Base-by-base conservation (phyloP, 2,888 invertebrate species). In the Zelleria hepariella region DNA sequence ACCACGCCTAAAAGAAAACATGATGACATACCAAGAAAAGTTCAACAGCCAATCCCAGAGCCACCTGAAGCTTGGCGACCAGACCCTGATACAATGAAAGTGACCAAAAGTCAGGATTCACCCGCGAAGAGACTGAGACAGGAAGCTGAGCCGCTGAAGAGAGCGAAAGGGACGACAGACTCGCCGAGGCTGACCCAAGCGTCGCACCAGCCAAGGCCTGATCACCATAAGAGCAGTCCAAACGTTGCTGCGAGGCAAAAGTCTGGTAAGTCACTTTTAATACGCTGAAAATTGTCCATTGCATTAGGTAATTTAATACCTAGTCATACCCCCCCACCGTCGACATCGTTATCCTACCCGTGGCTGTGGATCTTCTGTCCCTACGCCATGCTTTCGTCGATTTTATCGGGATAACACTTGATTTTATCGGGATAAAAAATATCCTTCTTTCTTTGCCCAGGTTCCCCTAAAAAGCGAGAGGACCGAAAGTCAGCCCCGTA, bases 191-290 rank as follows among this genome's bases (percentile, higher is more conserved):
- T 87, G 54, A 82, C 81, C 1, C 87, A 87, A 58, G 82, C 83
- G 0, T 65, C 75, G 0, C 81, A 80, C 56, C 67, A 66, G 21
- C 60, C 67, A 0, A 71, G 82, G 58, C 87, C 86, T 20, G 76
- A 91, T 48, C 92, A 92, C 70, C 89, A 92, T 68, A 91, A 92
- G 66, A 92, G 92, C 59, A 92, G 92, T 57, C 92, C 92, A 4
- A 92, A 92, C 71, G 92, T 92, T 18, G 91, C 91, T 0, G 85
- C 88, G 0, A 77, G 86, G 48, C 83, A 85, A 67, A 87, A 88
- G 75, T 71, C 76, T 57, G 82, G 86, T 87, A 61, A 66, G 71
- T 61, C 6, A n/a, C 49, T n/a, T 10, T 7, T 32, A n/a, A n/a
- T n/a, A n/a, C n/a, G n/a, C n/a, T n/a, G n/a, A n/a, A n/a, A n/a